Conservation (phyloP, 2,797 vertebrate species). For the Pteronotus mesoamericanus region DNA sequence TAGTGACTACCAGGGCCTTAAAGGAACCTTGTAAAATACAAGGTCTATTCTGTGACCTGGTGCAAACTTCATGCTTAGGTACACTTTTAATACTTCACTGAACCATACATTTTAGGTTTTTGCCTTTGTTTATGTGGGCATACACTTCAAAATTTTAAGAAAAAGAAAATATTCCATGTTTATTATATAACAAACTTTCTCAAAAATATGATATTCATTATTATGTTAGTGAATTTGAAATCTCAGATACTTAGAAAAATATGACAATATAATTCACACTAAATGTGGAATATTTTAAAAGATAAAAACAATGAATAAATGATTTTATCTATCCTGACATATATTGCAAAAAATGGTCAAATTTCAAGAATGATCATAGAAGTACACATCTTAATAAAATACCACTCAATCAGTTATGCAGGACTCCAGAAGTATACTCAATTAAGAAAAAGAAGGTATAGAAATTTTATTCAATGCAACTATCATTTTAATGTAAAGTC, state of each 20-base stretch:
- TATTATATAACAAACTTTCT: not conserved
- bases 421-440: not conserved
- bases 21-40: too few species aligned
- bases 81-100: not conserved
- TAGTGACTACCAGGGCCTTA: not conserved
- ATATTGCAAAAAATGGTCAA: not conserved
- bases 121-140: not conserved
- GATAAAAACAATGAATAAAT: not conserved
- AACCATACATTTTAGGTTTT: not conserved
- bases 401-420: not conserved
- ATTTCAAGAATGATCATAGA: not conserved
- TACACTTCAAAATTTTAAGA: not conserved
- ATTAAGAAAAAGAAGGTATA: not conserved
- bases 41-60: not conserved
- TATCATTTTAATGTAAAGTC: not conserved
- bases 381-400: not conserved
- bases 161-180: not conserved
- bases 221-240: not conserved
- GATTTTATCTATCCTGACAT: not conserved
- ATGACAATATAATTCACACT: not conserved
- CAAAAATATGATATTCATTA: not conserved
- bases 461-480: not conserved
- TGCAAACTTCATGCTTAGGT: not conserved
- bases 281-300: not conserved
- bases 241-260: not conserved